Base-by-base conservation (phyloP, 92 coral and sea anemone genomes). In the Pocillopora meandrina region DNA sequence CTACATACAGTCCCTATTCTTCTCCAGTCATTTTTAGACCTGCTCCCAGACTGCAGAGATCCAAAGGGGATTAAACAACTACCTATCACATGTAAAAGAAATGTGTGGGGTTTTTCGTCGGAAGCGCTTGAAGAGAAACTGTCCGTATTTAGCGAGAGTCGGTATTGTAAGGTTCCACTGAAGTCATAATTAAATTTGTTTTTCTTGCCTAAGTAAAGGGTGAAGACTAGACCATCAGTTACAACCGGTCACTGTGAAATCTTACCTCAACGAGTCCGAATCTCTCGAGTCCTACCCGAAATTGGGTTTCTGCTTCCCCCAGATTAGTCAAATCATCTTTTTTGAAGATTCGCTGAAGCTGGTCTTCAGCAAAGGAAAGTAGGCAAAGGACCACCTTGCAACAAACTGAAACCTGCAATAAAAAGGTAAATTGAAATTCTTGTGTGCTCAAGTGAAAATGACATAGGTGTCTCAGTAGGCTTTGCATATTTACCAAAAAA, bases 351-450 rank as follows among this genome's bases (percentile, higher is more conserved):
- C 86, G 86, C 33, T 82, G 78, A 75, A 82, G 57, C 67, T 82
- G 86, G 12, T 55, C 63, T 71, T 82, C 86, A 49, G 78, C 21
- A n/a, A 36, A 82, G 67, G 68, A 82, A 82, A 52, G 21, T 61
- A 34, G 87, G 87, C 63, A 73, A 42, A 57, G 87, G 87, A 56
- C 87, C 87, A 57, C 87, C 80, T 72, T 83, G 80, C 67, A 83
- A 76, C 10, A 83, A 15, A 64, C 87, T 83, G 61, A 57, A 83
- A 72, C 87, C 87, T 83, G 76, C 21, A 58, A 61, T 23, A 6
- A 73, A 61, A 76, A 66, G 61, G 14, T 3, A 60, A 8, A 13
- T 47, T 73, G 1, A 1, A 16, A 2, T 20, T 14, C 6, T 73
- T 36, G 5, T 47, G 3, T 42, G 16, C 42, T 15, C n/a, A 5